These are phyloP conservation scores for Podarcis cretensis DNA, from an alignment of 2,113 vertebrate species.

Conservation along the genomic window DNA sequence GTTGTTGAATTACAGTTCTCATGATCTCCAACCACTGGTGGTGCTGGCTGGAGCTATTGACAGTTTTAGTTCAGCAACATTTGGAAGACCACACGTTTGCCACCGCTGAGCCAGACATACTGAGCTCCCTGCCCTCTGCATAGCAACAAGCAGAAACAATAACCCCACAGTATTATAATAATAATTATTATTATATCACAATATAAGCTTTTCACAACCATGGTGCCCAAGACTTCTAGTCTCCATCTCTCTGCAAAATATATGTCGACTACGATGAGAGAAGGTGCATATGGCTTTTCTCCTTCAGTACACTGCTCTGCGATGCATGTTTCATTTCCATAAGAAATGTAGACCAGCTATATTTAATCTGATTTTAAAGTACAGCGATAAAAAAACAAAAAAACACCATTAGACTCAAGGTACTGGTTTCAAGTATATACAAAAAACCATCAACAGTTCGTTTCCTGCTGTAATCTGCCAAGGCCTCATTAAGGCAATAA, in stretches of 20 bases:
- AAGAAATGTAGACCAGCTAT: not conserved
- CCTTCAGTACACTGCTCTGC: not conserved
- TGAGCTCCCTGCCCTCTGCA: no score
- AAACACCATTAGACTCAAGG: not conserved
- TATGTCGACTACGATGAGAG: not conserved
- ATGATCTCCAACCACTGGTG: no score
- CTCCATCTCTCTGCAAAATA: not conserved
- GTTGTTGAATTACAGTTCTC: no score
- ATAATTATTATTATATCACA: no score
- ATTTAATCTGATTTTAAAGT: not conserved
- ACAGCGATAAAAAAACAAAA: not conserved
- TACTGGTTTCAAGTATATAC: not conserved
- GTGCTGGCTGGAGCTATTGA: no score
- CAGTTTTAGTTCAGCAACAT: no score
- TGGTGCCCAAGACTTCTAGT: not conserved
- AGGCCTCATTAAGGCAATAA: constrained; percentile 3
- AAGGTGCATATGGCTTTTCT: not conserved
- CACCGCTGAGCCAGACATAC: no score
- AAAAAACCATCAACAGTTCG: not conserved
- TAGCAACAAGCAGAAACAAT: no score
- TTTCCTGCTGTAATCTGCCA: constrained; percentile 2
- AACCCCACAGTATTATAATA: no score
- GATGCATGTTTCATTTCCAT: not conserved
- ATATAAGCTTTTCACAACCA: not conserved
- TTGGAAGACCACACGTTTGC: no score